These are phyloP conservation scores for Microtus pennsylvanicus DNA, from an alignment of 2,113 vertebrate genomes.

Conservation along the genomic window DNA sequence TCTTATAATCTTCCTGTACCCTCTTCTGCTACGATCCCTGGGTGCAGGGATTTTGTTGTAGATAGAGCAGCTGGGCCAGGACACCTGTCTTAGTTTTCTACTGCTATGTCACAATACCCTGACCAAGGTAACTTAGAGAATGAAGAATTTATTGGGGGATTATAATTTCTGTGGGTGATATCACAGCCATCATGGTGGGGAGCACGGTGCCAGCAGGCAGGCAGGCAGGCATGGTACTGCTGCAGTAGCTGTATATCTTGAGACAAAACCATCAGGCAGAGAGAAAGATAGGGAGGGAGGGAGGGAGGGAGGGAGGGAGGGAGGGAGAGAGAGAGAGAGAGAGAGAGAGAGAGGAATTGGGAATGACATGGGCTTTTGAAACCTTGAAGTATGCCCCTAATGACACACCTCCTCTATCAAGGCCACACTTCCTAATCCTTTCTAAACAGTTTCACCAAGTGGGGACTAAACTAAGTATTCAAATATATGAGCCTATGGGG, in stretches of 20 bases:
- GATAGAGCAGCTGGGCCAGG: not conserved
- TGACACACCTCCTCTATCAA: not conserved
- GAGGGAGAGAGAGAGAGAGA: not conserved
- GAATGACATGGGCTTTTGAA: not conserved
- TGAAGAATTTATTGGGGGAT: not conserved
- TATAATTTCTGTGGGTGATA: not conserved
- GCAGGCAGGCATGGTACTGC: not conserved
- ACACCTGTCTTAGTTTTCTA: not conserved
- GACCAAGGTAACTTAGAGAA: not conserved
- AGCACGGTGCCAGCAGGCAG: not conserved
- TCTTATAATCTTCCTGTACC: not conserved
- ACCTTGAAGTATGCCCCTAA: not conserved
- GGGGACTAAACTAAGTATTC: not conserved
- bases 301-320: not conserved
- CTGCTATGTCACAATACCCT: not conserved
- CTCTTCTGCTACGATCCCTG: not conserved
- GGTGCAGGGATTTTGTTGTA: not conserved
- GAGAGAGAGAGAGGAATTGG: not conserved
- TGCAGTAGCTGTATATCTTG: not conserved
- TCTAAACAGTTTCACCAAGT: not conserved
- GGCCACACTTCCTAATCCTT: not conserved
- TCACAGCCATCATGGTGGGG: not conserved
- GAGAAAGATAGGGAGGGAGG: no score
- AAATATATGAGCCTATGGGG: not conserved
- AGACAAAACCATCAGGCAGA: not conserved